Conservation (phyloP, 2,888 invertebrate species). For the Phanerotoma sp. region DNA sequence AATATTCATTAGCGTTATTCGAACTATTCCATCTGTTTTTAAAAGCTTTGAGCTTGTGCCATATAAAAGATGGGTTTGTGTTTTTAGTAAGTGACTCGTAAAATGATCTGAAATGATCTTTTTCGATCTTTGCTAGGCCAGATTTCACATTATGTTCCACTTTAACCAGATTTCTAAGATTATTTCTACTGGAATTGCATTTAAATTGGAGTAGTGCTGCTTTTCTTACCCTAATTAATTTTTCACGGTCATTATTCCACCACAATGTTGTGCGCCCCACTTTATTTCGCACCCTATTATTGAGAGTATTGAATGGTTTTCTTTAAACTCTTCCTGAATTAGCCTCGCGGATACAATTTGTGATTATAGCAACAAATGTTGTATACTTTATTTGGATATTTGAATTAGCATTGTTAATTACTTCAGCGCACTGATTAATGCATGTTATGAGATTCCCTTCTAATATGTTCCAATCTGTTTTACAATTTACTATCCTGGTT, state of each 20-base stretch:
- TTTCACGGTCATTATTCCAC: constrained; percentile 21
- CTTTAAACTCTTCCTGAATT: not conserved
- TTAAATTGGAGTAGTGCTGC: constrained; percentile 16
- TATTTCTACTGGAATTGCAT: not conserved
- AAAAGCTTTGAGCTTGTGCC: constrained; percentile 12
- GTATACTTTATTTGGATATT: constrained; percentile 6
- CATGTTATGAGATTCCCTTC: not conserved
- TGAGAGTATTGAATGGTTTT: not conserved
- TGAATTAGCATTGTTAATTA: not conserved
- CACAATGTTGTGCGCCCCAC: constrained; percentile 15
- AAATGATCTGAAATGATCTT: constrained; percentile 1
- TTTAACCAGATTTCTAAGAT: not conserved
- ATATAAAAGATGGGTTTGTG: constrained; percentile 10
- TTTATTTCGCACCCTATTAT: no score
- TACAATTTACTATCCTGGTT: not conserved
- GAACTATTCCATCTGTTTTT: not conserved
- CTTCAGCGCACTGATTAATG: not conserved
- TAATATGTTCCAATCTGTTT: constrained; percentile 11
- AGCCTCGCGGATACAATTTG: constrained; percentile 1
- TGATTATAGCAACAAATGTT: not conserved
- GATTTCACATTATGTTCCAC: not conserved
- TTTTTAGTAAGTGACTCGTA: constrained; percentile 6
- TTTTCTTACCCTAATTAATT: constrained; percentile 3
- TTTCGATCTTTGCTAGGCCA: constrained; percentile 7
- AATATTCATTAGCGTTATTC: no score